These are phyloP conservation scores for Aporophyla lueneburgensis DNA, from an alignment of 2,888 invertebrate species.

Conservation along the genomic window DNA sequence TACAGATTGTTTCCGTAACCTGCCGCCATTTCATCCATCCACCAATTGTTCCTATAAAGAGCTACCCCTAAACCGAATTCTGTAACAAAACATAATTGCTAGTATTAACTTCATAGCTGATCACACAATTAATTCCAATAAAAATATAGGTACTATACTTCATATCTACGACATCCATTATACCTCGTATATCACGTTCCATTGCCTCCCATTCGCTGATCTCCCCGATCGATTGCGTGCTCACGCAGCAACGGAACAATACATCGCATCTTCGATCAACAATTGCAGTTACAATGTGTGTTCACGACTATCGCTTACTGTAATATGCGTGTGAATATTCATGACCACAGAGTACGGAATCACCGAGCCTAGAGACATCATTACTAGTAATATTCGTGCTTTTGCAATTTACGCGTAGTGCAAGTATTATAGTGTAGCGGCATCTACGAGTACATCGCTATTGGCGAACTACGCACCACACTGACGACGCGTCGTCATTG, in stretches of 20 bases:
- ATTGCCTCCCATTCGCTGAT: slow-evolving; percentile 34
- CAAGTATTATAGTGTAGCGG: too few relatives aligned
- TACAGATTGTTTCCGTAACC: too few relatives aligned
- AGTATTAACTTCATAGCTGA: slow-evolving; percentile 12
- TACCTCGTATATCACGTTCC: slow-evolving; percentile 11
- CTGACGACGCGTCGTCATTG: too few relatives aligned
- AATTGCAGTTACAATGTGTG: slow-evolving; percentile 38
- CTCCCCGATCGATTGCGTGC: slow-evolving; percentile 29
- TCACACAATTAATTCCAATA: slow-evolving; percentile 20
- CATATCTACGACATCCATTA: slow-evolving; percentile 17
- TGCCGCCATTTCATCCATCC: too few relatives aligned
- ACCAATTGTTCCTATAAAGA: not conserved
- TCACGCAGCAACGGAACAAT: slow-evolving; percentile 44
- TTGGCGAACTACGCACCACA: too few relatives aligned
- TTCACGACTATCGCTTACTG: slow-evolving; percentile 42
- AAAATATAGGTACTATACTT: not conserved
- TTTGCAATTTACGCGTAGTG: too few relatives aligned
- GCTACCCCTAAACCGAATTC: not conserved
- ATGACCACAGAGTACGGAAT: slow-evolving; percentile 31
- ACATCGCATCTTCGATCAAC: slow-evolving; percentile 48
- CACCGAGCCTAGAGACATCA: not conserved
- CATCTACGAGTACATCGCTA: too few relatives aligned
- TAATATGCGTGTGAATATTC: slow-evolving; percentile 62
- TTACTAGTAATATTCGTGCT: not conserved
- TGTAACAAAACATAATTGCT: not conserved